phyloP scores from a whole-genome alignment of 1,140 invertebrate genomes.

The Bombus huntii region DNA sequence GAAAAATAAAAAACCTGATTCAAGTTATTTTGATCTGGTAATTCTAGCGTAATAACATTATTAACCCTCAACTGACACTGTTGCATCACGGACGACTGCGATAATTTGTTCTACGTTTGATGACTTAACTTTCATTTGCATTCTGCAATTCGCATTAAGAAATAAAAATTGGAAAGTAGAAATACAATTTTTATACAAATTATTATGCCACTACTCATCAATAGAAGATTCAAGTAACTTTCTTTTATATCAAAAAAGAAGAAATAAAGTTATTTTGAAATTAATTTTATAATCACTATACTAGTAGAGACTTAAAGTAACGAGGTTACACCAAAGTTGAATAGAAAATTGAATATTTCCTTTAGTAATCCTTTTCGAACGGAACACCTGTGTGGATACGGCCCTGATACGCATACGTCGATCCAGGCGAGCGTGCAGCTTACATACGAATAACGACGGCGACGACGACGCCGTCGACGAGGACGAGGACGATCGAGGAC shows the following conservation, averaged over 20 bases:
- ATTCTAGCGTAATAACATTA: too few relatives aligned
- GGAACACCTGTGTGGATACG: conserved; percentile 12
- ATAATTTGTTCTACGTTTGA: not conserved
- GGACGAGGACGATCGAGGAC: conserved; percentile 36
- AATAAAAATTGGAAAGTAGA: too few relatives aligned
- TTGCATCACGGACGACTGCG: not conserved
- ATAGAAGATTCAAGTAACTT: too few relatives aligned
- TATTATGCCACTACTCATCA: too few relatives aligned
- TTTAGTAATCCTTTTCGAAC: not conserved
- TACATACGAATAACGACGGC: conserved; percentile 52
- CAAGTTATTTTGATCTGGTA: too few relatives aligned
- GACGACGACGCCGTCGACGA: conserved; percentile 26
- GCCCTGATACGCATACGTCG: conserved; percentile 55
- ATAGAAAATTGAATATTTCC: not conserved
- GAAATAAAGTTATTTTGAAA: not conserved
- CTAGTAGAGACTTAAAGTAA: too few relatives aligned
- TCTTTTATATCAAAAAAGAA: not conserved
- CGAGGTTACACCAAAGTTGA: not conserved
- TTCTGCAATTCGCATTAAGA: too few relatives aligned
- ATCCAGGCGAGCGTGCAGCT: conserved; percentile 45
- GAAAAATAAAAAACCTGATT: too few relatives aligned
- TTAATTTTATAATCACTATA: not conserved
- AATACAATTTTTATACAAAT: too few relatives aligned
- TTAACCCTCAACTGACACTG: not conserved
- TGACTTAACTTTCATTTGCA: not conserved